Base-by-base conservation (phyloP, 2,888 invertebrate species). In the Ernsta delagoae region DNA sequence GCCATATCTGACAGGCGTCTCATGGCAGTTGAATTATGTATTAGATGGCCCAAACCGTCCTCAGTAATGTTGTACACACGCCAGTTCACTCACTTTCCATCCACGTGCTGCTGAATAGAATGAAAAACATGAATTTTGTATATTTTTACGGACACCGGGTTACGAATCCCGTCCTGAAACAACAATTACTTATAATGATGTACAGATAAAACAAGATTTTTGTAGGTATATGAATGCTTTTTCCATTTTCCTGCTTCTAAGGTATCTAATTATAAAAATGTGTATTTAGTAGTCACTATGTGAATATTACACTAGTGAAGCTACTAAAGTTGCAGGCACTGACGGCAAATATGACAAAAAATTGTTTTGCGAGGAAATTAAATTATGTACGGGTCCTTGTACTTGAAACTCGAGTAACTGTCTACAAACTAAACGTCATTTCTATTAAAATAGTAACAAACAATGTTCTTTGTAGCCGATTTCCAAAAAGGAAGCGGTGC, bases 1-100 rank as follows among this genome's bases (percentile, higher is more conserved):
- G 60, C 69, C 63, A 69, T 69, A 59, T 59, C 63, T 69, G 69
- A 69, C 69, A 69, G 69, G 59, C 69, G 59, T 69, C 69, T 63
- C 69, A 63, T 68, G 68, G 57, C 63, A 34, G 63, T 59, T 69
- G 69, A 69, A 69, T 69, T 69, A 69, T 69, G 69, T 69, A 69
- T 69, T 59, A 69, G 69, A 59, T 63, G 59, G 34, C 62, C 69
- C 63, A 63, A 68, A 69, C 68, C 68, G 62, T 62, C 56, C 68
- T 39, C 48, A 57, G 68, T 68, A 67, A 67, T 61, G 48, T 62
- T 62, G 62, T 68, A 36, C 57, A 61, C 56, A 61, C 39, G 54
- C 36, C 31, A 67, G 61, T 56, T 45, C 61, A 67, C 67, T 67
- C 61, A 67, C 61, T 54, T 63, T n/a, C n/a, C n/a, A n/a, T 65